phyloP scores from a whole-genome alignment of 2,113 vertebrate genomes.

The Aepyceros melampus region DNA sequence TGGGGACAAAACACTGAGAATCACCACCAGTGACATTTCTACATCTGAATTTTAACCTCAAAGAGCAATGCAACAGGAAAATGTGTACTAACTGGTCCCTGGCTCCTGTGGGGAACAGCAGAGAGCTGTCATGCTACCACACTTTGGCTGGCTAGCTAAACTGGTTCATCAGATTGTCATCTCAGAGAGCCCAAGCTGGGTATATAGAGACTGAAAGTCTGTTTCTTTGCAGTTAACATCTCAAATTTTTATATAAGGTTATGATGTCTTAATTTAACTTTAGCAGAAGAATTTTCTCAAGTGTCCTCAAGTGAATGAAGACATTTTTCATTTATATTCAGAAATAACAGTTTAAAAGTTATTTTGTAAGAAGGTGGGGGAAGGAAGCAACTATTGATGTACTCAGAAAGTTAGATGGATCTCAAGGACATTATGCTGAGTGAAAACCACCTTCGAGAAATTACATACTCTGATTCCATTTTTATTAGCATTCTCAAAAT shows the following conservation, averaged over 20 bases:
- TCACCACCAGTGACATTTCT: background rate
- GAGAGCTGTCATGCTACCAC: background rate
- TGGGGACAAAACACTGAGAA: background rate
- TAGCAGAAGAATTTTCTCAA: background rate
- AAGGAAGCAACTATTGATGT: background rate
- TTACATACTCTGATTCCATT: background rate
- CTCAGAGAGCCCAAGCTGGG: background rate
- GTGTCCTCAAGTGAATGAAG: background rate
- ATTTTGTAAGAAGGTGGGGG: background rate
- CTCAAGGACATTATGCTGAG: background rate
- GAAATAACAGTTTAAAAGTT: background rate
- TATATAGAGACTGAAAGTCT: background rate
- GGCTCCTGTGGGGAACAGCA: background rate
- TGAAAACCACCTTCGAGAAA: conserved; percentile 2
- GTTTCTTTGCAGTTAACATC: background rate
- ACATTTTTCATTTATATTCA: conserved; percentile 9
- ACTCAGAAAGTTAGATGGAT: background rate
- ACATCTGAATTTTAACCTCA: background rate
- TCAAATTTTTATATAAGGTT: background rate
- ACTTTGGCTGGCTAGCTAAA: background rate
- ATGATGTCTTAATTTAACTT: background rate
- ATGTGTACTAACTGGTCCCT: background rate
- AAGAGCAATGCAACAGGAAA: background rate
- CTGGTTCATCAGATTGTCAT: background rate
- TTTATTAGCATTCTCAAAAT: conserved; percentile 1